Evolutionary conservation across 1,140 invertebrate species (phyloP).

Genomic region (Ostrea denselamellosa): DNA sequence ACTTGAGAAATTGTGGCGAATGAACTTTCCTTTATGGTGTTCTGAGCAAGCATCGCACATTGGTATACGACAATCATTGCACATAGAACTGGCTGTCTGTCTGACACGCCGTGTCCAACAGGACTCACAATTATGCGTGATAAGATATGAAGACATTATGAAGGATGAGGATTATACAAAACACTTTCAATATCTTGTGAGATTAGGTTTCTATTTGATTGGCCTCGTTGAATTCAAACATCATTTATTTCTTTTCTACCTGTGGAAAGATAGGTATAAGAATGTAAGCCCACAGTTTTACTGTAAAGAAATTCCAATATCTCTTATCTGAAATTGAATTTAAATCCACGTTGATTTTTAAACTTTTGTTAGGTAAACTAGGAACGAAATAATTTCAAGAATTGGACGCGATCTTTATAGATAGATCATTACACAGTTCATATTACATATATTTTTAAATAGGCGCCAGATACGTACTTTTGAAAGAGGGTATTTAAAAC

Average conservation of each 20-base stretch:
- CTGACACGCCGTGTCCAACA: constrained; percentile 17
- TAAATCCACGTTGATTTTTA: constrained; percentile 27
- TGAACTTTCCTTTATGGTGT: constrained; percentile 12
- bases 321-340: constrained; percentile 27
- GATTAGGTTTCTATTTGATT: constrained; percentile 40
- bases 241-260: constrained; percentile 32
- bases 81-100: constrained; percentile 18
- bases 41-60: constrained; percentile 5
- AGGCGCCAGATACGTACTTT: not conserved
- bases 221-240: constrained; percentile 14
- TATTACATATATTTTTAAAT: too few species aligned
- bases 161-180: constrained; percentile 21
- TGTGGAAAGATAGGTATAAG: not conserved
- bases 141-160: constrained; percentile 15
- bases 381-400: not conserved
- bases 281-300: not conserved
- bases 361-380: constrained; percentile 15
- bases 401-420: not conserved
- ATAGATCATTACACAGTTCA: too few species aligned
- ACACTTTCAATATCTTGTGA: constrained; percentile 19
- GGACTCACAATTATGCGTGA: not conserved
- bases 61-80: constrained; percentile 19
- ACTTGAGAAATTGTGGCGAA: not conserved
- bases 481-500: not conserved
- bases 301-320: not conserved